Evolutionary conservation across 2,797 vertebrate genomes (phyloP).

Genomic region (Sibirionetta formosa): DNA sequence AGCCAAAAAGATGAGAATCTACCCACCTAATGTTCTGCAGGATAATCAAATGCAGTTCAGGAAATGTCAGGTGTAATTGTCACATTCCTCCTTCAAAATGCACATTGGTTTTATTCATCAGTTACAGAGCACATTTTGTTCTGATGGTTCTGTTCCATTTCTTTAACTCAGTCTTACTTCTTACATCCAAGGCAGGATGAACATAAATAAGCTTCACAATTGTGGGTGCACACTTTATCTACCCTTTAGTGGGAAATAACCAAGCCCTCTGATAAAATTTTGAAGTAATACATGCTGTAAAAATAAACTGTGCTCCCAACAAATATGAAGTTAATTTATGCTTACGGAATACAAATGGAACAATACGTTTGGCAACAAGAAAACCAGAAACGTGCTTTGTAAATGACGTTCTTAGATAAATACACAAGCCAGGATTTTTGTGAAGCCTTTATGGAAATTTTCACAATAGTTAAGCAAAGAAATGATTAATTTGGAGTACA

Average conservation of each 20-base stretch:
- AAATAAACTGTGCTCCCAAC: neutral
- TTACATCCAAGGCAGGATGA: neutral
- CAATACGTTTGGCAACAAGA: neutral
- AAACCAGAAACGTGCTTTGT: neutral
- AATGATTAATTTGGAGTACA: neutral
- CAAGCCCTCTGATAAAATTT: neutral
- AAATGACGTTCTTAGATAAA: neutral
- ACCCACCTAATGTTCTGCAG: neutral
- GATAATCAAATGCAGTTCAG: constrained; percentile 18
- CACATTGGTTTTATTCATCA: neutral
- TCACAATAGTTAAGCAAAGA: constrained; percentile 11
- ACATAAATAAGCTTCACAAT: neutral
- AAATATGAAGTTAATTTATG: neutral
- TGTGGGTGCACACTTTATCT: neutral
- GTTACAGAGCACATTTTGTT: neutral
- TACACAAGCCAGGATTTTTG: neutral
- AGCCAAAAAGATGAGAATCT: neutral
- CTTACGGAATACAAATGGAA: neutral
- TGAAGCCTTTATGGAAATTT: neutral
- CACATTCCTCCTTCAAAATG: neutral
- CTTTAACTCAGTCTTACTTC: neutral
- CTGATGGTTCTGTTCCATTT: neutral
- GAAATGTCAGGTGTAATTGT: constrained; percentile 10
- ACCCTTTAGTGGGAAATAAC: neutral
- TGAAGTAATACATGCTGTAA: neutral